These are phyloP conservation scores for Caenorhabditis remanei DNA, from an alignment of 1,140 invertebrate genomes.

Conservation along the genomic window DNA sequence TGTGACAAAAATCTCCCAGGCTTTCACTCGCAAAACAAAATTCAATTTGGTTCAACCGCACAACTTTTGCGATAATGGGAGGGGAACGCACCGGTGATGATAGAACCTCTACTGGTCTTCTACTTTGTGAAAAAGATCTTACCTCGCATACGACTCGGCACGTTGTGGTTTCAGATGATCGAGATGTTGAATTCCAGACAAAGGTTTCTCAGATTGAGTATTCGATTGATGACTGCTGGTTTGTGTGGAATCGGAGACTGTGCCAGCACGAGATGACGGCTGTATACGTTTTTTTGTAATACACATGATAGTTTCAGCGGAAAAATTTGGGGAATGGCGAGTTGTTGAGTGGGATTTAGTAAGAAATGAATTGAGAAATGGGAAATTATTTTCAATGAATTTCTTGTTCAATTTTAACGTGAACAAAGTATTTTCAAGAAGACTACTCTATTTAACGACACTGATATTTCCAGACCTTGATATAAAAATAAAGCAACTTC, in stretches of 20 bases:
- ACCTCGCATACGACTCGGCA: conserved; percentile 43
- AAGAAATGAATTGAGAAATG: no score
- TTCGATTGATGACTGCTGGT: conserved; percentile 1
- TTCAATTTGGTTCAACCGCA: conserved; percentile 23
- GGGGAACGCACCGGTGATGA: not conserved
- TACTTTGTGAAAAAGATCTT: not conserved
- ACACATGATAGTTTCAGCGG: not conserved
- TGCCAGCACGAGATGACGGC: conserved; percentile 15
- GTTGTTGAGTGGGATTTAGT: no score
- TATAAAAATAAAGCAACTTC: no score
- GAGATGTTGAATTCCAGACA: conserved; percentile 47
- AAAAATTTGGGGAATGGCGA: not conserved
- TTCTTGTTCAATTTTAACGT: no score
- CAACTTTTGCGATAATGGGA: not conserved
- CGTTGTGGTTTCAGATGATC: conserved; percentile 47
- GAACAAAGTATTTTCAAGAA: no score
- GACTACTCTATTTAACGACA: no score
- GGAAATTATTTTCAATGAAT: no score
- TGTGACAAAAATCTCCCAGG: not conserved
- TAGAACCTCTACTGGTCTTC: no score
- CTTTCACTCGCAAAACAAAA: conserved; percentile 15
- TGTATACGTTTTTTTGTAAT: conserved; percentile 39
- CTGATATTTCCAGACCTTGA: no score
- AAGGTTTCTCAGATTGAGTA: not conserved
- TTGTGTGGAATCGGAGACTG: conserved; percentile 33